Percentiles rank a stretch among this genome's conserved stretches.
phyloP scores from a whole-genome alignment of 2,888 invertebrate species.

The Rugalucina vietnamica region DNA sequence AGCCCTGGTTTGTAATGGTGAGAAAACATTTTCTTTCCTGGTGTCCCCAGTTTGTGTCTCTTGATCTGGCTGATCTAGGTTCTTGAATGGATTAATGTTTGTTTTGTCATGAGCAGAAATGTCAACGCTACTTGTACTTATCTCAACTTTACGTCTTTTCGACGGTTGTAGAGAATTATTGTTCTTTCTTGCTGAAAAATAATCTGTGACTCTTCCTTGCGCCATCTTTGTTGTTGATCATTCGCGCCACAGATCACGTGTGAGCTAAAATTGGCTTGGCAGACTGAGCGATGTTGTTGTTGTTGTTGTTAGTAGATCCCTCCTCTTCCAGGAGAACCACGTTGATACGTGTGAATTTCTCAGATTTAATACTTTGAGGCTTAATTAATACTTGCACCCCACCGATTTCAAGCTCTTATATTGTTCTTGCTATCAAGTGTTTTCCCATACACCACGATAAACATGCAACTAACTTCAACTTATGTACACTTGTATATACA shows the following conservation, averaged over 20 bases:
- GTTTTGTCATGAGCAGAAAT: conserved; percentile 41
- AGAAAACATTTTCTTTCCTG: conserved; percentile 50
- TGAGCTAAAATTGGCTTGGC: conserved; percentile 75
- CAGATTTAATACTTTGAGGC: no score
- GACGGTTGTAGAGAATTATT: conserved; percentile 70
- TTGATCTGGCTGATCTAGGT: conserved; percentile 14
- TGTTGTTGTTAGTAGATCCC: no score
- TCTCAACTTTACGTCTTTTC: conserved; percentile 76
- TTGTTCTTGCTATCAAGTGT: no score
- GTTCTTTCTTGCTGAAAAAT: conserved; percentile 76
- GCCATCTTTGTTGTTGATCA: conserved; percentile 74
- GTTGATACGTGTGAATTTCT: no score
- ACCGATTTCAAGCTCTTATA: no score
- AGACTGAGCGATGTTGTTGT: no score
- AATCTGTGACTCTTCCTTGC: conserved; percentile 78
- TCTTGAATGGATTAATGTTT: conserved; percentile 48
- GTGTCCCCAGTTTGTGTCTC: conserved; percentile 9
- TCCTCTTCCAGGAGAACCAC: no score
- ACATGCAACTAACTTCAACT: no score
- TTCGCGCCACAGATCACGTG: conserved; percentile 68
- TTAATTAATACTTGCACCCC: no score
- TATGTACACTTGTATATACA: no score
- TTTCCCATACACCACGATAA: no score
- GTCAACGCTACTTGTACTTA: conserved; percentile 46
- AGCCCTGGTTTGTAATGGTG: conserved; percentile 56